These are phyloP conservation scores for Pachycephala philippinensis DNA, from an alignment of 2,113 vertebrate genomes.

Conservation along the genomic window DNA sequence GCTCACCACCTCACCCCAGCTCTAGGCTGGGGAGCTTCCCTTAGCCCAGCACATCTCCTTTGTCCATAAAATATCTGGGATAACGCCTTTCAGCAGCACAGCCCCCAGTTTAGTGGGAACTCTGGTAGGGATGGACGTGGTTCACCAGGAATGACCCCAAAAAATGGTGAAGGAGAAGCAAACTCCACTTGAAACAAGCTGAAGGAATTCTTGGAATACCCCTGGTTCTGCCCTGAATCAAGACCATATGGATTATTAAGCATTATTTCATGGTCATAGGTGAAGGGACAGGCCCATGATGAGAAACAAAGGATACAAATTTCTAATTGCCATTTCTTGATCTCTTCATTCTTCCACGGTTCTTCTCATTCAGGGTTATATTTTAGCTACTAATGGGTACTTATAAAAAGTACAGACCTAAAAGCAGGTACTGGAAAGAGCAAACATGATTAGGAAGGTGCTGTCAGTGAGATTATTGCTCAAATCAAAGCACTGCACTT, in stretches of 20 bases:
- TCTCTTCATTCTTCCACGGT: neutral
- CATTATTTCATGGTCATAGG: neutral
- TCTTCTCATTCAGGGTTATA: neutral
- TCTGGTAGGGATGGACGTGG: rapidly evolving
- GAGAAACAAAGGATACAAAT: neutral
- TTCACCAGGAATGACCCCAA: neutral
- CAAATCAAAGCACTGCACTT: neutral
- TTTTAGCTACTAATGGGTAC: neutral
- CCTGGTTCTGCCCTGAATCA: neutral
- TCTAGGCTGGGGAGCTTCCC: neutral
- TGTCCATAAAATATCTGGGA: neutral
- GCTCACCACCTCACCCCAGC: neutral
- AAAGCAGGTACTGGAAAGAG: neutral
- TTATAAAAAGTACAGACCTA: neutral
- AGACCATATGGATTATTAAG: neutral
- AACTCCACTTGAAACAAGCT: neutral
- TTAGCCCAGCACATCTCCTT: neutral
- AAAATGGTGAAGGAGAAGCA: neutral
- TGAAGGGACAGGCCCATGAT: neutral
- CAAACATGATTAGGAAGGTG: neutral
- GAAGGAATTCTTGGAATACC: neutral
- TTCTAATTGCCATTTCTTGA: neutral
- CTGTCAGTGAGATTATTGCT: neutral
- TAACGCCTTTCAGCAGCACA: neutral
- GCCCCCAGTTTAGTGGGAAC: neutral